Evolutionary conservation across 2,113 vertebrate genomes (phyloP).

Genomic region (Columba livia): DNA sequence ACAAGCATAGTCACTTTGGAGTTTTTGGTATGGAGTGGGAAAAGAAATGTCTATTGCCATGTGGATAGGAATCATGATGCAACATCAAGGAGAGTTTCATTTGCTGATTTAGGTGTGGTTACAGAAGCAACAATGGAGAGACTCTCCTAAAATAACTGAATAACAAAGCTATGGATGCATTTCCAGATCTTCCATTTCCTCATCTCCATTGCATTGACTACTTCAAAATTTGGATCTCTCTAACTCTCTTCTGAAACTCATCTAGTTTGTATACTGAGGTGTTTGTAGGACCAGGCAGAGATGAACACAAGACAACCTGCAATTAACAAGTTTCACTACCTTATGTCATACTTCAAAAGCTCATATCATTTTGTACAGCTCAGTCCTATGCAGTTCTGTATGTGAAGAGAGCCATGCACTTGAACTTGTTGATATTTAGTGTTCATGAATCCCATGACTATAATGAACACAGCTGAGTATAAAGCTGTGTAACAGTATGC

Average conservation of each 20-base stretch:
- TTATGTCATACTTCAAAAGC: not conserved
- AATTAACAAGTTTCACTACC: not conserved
- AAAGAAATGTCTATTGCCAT: rapidly evolving
- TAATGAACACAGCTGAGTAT: not conserved
- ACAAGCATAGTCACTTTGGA: too few species aligned
- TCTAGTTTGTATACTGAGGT: not conserved
- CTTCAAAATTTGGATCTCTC: not conserved
- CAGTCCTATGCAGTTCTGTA: not conserved
- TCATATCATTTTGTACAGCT: not conserved
- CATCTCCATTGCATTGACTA: not conserved
- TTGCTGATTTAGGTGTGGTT: not conserved
- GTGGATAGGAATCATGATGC: not conserved
- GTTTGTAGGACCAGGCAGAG: not conserved
- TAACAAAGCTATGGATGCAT: not conserved
- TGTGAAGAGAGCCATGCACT: not conserved
- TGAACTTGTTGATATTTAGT: not conserved
- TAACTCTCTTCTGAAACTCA: not conserved
- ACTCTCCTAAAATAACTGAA: not conserved
- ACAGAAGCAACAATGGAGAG: not conserved
- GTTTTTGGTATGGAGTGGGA: not conserved
- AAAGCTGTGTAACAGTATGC: not conserved
- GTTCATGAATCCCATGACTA: not conserved
- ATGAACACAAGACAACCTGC: not conserved
- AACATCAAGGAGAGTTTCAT: not conserved
- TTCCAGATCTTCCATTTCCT: not conserved